phyloP scores from a whole-genome alignment of 2,888 invertebrate genomes.

The Lasioglossum lativentre region DNA sequence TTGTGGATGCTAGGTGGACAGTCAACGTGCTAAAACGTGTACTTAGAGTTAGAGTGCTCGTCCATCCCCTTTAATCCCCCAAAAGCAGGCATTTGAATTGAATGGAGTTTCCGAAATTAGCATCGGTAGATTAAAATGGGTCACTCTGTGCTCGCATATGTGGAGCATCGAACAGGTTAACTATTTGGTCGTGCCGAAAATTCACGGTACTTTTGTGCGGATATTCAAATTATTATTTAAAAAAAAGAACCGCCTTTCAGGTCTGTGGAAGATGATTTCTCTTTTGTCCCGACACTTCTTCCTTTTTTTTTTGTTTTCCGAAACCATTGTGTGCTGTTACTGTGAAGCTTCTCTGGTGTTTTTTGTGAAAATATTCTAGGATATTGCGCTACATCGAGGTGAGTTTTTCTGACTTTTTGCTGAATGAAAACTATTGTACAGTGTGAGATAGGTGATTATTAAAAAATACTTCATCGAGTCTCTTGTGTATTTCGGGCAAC shows the following conservation, averaged over 20 bases:
- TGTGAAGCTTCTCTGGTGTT: neutral
- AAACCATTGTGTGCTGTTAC: conserved; percentile 4
- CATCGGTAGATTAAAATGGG: neutral
- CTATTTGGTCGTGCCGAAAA: neutral
- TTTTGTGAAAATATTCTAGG: conserved; percentile 15
- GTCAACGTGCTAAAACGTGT: neutral
- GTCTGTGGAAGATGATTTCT: neutral
- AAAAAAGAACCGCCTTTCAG: neutral
- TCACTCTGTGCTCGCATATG: neutral
- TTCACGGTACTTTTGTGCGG: neutral
- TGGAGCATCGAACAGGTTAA: neutral
- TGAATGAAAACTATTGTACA: conserved; percentile 1
- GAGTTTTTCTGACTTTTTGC: conserved; percentile 4
- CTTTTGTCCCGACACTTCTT: conserved; percentile 7
- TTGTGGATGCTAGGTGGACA: neutral
- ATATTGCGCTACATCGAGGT: conserved; percentile 4
- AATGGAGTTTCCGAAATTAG: neutral
- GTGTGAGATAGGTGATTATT: neutral
- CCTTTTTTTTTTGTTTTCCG: neutral
- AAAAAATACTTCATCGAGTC: neutral
- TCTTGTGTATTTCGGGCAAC: neutral
- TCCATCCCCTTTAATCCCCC: neutral
- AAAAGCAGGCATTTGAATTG: neutral
- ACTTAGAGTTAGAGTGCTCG: neutral
- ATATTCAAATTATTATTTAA: neutral